Conservation (phyloP, 2,888 invertebrate species). For the Cryptus armator region DNA sequence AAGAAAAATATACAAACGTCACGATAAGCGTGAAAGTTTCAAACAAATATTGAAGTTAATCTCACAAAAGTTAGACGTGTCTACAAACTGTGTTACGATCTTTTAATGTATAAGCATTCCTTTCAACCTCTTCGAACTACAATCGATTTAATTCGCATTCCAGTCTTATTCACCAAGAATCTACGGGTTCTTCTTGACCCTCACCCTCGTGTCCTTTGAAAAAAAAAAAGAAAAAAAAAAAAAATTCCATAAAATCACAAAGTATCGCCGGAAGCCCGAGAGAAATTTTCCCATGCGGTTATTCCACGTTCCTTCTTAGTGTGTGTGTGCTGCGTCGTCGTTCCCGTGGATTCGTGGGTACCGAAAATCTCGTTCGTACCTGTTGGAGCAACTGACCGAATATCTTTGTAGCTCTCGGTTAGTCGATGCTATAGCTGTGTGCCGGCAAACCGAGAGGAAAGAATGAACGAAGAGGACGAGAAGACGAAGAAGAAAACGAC, state of each 20-base stretch:
- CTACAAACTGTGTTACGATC: not conserved
- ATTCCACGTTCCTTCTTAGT: constrained; percentile 21
- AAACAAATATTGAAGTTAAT: constrained; percentile 11
- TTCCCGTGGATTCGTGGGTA: constrained; percentile 33
- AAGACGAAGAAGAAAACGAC: constrained; percentile 27
- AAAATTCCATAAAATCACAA: constrained; percentile 32
- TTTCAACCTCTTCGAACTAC: not conserved
- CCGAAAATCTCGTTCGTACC: constrained; percentile 58
- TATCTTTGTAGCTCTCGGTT: constrained; percentile 20
- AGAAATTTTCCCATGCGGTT: constrained; percentile 56
- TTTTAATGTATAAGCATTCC: not conserved
- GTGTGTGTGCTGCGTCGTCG: constrained; percentile 9
- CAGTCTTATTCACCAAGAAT: constrained; percentile 21
- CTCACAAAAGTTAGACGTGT: not conserved
- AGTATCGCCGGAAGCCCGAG: constrained; percentile 59
- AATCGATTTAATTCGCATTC: constrained; percentile 31
- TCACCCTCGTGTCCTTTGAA: constrained; percentile 17
- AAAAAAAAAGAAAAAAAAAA: constrained; percentile 24
- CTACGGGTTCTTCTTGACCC: not conserved
- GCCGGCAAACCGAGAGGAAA: constrained; percentile 44
- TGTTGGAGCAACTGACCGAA: constrained; percentile 41
- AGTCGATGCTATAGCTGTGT: constrained; percentile 39
- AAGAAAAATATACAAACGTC: constrained; percentile 33
- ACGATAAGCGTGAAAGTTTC: constrained; percentile 18
- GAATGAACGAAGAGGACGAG: constrained; percentile 46